A percentile compares a stretch with the other conserved stretches of the same genome.
These are phyloP conservation scores for Chydorus sphaericus DNA, from an alignment of 2,888 invertebrate genomes.

Conservation along the genomic window DNA sequence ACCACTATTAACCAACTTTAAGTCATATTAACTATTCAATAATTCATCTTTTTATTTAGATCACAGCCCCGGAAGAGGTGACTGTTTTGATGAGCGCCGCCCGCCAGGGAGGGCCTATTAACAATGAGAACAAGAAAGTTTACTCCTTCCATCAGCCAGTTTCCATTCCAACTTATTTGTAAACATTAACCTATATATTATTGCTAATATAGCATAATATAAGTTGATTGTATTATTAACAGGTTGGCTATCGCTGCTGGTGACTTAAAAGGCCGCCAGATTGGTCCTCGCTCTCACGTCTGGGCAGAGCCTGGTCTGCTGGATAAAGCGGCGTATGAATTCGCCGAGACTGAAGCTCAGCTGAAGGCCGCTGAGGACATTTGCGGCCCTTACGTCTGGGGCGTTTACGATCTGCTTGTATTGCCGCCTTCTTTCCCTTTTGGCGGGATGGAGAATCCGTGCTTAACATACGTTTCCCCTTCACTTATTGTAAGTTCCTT, in stretches of 20 bases:
- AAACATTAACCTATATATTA: not conserved
- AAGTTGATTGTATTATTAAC: too few relatives aligned
- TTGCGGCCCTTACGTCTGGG: conserved; percentile 83
- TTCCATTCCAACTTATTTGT: conserved; percentile 72
- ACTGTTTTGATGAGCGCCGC: conserved; percentile 81
- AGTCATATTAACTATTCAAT: not conserved
- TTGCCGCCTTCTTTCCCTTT: conserved; percentile 87
- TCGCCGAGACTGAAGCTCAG: conserved; percentile 69
- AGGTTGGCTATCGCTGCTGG: conserved; percentile 65
- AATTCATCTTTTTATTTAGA: conserved; percentile 27
- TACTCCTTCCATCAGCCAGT: conserved; percentile 57
- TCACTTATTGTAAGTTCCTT: conserved; percentile 54
- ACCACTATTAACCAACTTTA: not conserved
- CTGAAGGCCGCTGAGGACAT: conserved; percentile 64
- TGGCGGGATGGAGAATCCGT: conserved; percentile 97
- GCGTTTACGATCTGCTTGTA: conserved; percentile 69
- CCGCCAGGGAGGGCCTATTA: conserved; percentile 34
- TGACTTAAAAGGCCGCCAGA: conserved; percentile 50
- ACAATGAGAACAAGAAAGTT: conserved; percentile 32
- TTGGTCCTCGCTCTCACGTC: conserved; percentile 68
- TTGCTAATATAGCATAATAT: not conserved
- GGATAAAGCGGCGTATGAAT: conserved; percentile 72
- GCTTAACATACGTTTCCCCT: conserved; percentile 86
- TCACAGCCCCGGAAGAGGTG: conserved; percentile 55
- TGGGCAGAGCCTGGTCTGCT: conserved; percentile 81